These are phyloP conservation scores for Drosophila fuyamai DNA, from an alignment of 1,140 invertebrate genomes.

Conservation along the genomic window DNA sequence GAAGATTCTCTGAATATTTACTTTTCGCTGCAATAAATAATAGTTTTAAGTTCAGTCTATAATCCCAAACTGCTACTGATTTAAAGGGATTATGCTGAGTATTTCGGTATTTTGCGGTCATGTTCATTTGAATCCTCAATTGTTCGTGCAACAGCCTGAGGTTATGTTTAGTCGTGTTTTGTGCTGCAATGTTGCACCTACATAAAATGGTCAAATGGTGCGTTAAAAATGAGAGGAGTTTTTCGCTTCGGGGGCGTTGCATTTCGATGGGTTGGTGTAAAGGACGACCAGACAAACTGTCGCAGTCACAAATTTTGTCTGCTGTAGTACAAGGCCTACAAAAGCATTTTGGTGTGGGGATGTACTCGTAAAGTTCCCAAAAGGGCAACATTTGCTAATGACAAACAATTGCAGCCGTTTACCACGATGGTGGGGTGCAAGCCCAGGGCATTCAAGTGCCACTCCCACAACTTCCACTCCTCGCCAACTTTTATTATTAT, in stretches of 20 bases:
- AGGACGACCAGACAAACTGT: conserved; percentile 55
- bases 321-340: conserved; percentile 38
- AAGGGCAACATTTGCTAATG: conserved; percentile 79
- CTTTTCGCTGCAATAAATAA: background rate
- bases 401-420: conserved; percentile 65
- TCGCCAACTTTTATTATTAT: conserved; percentile 71
- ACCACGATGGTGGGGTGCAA: conserved; percentile 14
- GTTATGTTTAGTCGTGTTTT: conserved; percentile 38
- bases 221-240: conserved; percentile 61
- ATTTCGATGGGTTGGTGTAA: background rate
- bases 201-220: conserved; percentile 75
- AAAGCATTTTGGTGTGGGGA: conserved; percentile 29
- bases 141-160: conserved; percentile 53
- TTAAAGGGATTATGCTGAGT: too few relatives aligned
- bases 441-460: conserved; percentile 30
- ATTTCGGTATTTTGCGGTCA: conserved; percentile 47
- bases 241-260: background rate
- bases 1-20: too few relatives aligned
- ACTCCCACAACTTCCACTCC: conserved; percentile 1
- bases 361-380: conserved; percentile 59
- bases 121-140: conserved; percentile 37
- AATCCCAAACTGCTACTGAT: background rate
- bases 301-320: conserved; percentile 79
- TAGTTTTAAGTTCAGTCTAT: background rate
- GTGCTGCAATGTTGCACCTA: conserved; percentile 70